phyloP scores from a whole-genome alignment of 2,888 invertebrate species.

The Luperina nickerlii region DNA sequence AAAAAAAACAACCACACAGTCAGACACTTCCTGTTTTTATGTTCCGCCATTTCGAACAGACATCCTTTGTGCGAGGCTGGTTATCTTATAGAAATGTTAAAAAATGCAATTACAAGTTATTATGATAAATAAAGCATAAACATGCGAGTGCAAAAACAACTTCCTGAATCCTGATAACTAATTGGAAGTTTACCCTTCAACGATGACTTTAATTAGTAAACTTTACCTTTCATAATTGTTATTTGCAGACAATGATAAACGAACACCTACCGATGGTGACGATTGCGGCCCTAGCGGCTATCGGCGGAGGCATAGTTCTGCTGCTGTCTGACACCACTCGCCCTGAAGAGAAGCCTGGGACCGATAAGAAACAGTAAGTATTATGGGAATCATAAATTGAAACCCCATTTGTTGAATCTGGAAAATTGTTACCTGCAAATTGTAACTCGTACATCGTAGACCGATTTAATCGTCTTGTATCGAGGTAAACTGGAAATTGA shows the following conservation, averaged over 20 bases:
- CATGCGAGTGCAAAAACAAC: neutral
- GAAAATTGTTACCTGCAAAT: slow-evolving; percentile 63
- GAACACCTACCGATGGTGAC: slow-evolving; percentile 93
- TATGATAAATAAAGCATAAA: slow-evolving; percentile 4
- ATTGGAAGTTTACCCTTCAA: slow-evolving; percentile 25
- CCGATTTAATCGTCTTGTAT: neutral
- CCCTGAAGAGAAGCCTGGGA: slow-evolving; percentile 62
- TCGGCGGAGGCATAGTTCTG: slow-evolving; percentile 93
- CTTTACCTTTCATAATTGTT: slow-evolving; percentile 10
- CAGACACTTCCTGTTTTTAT: slow-evolving; percentile 39
- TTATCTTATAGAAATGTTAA: slow-evolving; percentile 32
- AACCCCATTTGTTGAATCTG: neutral
- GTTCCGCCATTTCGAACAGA: slow-evolving; percentile 45
- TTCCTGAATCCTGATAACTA: slow-evolving; percentile 22
- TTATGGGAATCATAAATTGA: neutral
- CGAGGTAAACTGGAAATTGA: slow-evolving; percentile 14
- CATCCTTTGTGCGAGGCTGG: slow-evolving; percentile 34
- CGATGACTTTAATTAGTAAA: neutral
- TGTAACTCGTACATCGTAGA: neutral
- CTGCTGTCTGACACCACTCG: slow-evolving; percentile 94
- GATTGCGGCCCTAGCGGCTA: slow-evolving; percentile 92
- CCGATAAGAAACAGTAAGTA: slow-evolving; percentile 77
- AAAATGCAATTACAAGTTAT: slow-evolving; percentile 27
- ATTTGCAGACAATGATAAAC: slow-evolving; percentile 91
- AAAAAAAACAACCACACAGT: slow-evolving; percentile 11